A percentile compares a stretch with the other conserved stretches of the same genome.
Conservation (phyloP, 2,797 vertebrate genomes). For the Urosaurus nigricauda region DNA sequence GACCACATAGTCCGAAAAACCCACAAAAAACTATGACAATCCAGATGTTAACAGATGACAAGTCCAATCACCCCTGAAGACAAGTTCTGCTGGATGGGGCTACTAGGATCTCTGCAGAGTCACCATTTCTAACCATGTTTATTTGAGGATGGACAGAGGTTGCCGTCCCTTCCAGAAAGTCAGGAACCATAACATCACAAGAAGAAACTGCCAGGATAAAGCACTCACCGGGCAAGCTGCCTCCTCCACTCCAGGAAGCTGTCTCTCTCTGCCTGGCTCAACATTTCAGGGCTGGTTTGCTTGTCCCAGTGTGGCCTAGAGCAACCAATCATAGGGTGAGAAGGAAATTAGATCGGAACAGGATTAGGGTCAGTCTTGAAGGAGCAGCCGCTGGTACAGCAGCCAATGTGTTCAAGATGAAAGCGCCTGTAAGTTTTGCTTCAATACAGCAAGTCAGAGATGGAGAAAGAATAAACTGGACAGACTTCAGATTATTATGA, state of each 20-base stretch:
- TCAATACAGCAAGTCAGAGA: background rate
- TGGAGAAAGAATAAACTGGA: no score
- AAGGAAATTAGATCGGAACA: background rate
- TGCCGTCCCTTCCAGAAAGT: background rate
- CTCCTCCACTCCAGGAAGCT: constrained; percentile 94
- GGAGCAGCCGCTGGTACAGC: background rate
- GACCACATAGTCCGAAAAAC: no score
- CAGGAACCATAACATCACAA: background rate
- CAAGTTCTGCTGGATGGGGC: no score
- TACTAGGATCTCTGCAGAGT: no score
- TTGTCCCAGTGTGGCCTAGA: constrained; percentile 90
- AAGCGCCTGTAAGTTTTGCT: background rate
- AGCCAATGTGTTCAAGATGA: background rate
- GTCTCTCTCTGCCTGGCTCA: constrained; percentile 91
- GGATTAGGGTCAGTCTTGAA: background rate
- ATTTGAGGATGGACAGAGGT: background rate
- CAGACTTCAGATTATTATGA: no score
- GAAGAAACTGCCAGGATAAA: background rate
- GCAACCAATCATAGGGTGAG: constrained; percentile 2
- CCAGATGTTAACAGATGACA: no score
- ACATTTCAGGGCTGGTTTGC: constrained; percentile 87
- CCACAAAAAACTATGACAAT: no score
- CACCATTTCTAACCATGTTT: background rate
- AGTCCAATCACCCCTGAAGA: no score
- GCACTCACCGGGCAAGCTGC: constrained; percentile 87